These are phyloP conservation scores for Ancistrus triradiatus DNA, from an alignment of 2,113 vertebrate genomes.

Conservation along the genomic window DNA sequence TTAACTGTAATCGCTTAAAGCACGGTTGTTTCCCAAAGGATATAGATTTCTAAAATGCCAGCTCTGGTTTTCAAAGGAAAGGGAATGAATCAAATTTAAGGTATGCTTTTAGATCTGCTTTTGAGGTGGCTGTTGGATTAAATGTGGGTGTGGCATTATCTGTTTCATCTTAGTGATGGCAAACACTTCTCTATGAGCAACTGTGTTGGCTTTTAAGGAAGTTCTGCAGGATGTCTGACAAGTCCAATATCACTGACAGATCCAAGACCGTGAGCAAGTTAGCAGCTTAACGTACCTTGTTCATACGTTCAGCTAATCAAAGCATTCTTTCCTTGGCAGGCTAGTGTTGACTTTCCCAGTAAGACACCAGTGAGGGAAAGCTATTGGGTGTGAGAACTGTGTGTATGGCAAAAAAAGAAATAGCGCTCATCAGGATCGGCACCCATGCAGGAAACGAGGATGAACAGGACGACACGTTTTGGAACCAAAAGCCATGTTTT, in stretches of 20 bases:
- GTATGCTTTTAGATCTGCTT: not conserved
- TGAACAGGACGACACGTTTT: not conserved
- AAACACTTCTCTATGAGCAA: not conserved
- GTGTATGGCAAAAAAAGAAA: constrained; percentile 39
- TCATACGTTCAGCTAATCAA: constrained; percentile 40
- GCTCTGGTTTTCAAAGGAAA: too few species aligned
- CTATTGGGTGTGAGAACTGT: constrained; percentile 50
- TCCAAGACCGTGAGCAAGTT: not conserved
- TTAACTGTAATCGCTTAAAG: not conserved
- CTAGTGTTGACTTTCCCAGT: constrained; percentile 59
- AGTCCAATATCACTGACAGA: too few species aligned
- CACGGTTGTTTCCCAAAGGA: not conserved
- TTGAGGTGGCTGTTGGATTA: too few species aligned
- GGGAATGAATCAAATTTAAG: not conserved
- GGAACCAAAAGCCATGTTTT: not conserved
- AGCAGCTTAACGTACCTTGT: constrained; percentile 22
- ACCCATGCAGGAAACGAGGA: not conserved
- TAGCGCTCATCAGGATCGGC: not conserved
- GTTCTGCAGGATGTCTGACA: not conserved
- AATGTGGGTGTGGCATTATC: not conserved
- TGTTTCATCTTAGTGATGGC: not conserved
- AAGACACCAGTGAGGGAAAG: constrained; percentile 45
- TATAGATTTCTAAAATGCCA: not conserved
- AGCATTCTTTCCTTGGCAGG: constrained; percentile 51
- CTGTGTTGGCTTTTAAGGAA: not conserved